These are phyloP conservation scores for Netelia melanura DNA, from an alignment of 2,888 invertebrate species.

Conservation along the genomic window DNA sequence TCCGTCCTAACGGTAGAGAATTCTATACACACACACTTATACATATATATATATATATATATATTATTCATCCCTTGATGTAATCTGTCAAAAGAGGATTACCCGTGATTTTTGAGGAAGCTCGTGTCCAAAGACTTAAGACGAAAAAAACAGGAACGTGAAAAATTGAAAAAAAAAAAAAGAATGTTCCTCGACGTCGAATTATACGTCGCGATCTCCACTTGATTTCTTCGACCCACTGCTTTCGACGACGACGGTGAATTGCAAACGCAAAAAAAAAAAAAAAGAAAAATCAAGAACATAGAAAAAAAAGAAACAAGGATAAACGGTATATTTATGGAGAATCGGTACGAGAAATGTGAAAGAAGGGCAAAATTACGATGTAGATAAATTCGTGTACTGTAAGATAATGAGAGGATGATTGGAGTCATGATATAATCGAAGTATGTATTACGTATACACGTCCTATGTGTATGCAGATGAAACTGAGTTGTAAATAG, in stretches of 20 bases:
- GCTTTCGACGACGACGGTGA: neutral
- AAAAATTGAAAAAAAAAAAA: neutral
- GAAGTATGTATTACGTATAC: conserved; percentile 1
- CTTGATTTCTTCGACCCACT: conserved; percentile 10
- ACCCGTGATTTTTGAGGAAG: conserved; percentile 40
- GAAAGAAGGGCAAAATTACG: conserved; percentile 2
- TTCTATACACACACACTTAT: conserved; percentile 4
- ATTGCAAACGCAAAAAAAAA: neutral
- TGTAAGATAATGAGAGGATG: conserved; percentile 55
- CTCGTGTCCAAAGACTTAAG: conserved; percentile 40
- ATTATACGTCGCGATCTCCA: conserved; percentile 7
- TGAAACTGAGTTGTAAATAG: conserved; percentile 46
- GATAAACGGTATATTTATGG: neutral
- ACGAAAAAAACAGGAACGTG: conserved; percentile 4
- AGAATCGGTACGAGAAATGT: neutral
- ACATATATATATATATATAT: conserved; percentile 1
- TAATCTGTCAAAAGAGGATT: conserved; percentile 60
- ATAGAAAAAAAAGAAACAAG: neutral
- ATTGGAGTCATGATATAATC: conserved; percentile 24
- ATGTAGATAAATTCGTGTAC: conserved; percentile 63
- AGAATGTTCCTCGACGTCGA: conserved; percentile 13
- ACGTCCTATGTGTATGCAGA: neutral
- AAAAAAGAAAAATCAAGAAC: neutral
- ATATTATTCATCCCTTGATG: conserved; percentile 56
- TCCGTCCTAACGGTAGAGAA: conserved; percentile 46